phyloP scores from a whole-genome alignment of 30 jellyfish, hydroid and myxozoan genomes.

The Turritopsis rubra region DNA sequence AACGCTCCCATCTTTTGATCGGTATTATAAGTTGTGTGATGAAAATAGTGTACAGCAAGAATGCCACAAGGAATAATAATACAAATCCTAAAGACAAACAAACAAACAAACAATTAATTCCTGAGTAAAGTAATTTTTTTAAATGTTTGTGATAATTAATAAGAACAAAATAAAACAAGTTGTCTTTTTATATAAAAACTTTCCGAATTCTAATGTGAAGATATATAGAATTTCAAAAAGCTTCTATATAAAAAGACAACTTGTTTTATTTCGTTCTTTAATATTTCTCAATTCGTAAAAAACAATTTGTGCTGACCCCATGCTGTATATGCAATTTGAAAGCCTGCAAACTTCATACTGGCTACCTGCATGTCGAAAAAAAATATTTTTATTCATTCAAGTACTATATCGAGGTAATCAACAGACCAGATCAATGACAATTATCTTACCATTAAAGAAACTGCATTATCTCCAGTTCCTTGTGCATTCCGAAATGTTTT shows the following conservation, averaged over 20 bases:
- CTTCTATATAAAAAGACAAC: too few relatives aligned
- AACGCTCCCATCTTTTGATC: neutral
- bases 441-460: conserved; percentile 18
- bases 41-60: neutral
- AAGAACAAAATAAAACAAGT: too few relatives aligned
- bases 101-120: neutral
- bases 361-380: conserved; percentile 60
- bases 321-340: conserved; percentile 74
- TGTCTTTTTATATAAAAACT: too few relatives aligned
- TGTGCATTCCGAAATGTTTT: conserved; percentile 21
- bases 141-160: too few relatives aligned
- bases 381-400: neutral
- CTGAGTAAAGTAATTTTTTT: too few relatives aligned
- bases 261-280: too few relatives aligned
- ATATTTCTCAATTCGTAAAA: neutral
- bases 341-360: conserved; percentile 92
- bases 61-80: neutral
- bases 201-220: too few relatives aligned
- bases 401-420: neutral
- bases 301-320: conserved; percentile 61
- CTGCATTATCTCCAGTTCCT: neutral
- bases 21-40: conserved; percentile 17
- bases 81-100: neutral
- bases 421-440: neutral
- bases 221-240: too few relatives aligned